Evolutionary conservation across 2,797 vertebrate species (phyloP), one percentile per base, ranked within the genome.

Genomic region (Brachyalestes nurse): DNA sequence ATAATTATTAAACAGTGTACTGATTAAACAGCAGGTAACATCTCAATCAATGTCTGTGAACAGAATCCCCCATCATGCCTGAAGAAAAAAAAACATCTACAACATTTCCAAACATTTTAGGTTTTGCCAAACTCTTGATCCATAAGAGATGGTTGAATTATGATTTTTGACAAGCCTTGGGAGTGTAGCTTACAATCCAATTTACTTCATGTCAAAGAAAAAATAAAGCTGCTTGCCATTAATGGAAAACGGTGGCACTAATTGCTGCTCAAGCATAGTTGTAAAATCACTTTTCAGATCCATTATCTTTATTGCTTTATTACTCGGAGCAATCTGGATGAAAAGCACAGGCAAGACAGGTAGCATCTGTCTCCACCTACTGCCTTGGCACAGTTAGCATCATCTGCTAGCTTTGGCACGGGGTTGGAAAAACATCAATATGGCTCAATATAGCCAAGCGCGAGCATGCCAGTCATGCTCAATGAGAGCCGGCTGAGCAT

Each of bases 281-380:
- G 89, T 93, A 89, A 91, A 91, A 89, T 17, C 86, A 91, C 90
- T 91, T 90, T 86, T 90, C 88, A 88, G 86, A 91, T 93, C 92
- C 90, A 88, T 92, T 92, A 91, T 90, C 87, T 92, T 93, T 94
- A 94, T 88, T 88, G 91, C 92, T 94, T 92, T 94, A 94, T 94
- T 93, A 93, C 90, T 69, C 79, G 80, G 85, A 90, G 90, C 92
- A 93, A 93, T 93, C 92, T 93, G 94, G 92, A 92, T 91, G 88
- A 70, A 91, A 91, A 88, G 90, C 91, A 86, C 86, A 69, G 72
- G 84, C 87, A 83, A 92, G 93, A 95, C 94, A 95, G 93, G 93
- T 95, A 95, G 93, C 94, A 95, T 95, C 94, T 95, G 94, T 93
- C 93, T 92, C 93, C 91, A 92, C 92, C 93, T 94, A 93, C 93